Evolutionary conservation across 2,888 invertebrate species (phyloP).

Genomic region (Epirrhoe tristata): DNA sequence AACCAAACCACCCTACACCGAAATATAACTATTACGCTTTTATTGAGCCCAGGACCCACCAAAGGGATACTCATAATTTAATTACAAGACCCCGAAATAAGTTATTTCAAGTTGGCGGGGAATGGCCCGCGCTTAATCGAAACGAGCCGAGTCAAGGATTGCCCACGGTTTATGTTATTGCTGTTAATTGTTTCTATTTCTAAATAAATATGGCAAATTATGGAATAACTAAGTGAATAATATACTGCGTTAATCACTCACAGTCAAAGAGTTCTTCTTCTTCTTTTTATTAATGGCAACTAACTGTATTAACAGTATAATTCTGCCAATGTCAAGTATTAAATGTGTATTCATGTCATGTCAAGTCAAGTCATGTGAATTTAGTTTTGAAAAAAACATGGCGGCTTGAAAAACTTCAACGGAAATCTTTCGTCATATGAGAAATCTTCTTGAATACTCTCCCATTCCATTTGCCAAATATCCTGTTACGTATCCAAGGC

Average conservation of each 20-base stretch:
- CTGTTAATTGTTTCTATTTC: constrained; percentile 42
- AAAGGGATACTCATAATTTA: constrained; percentile 82
- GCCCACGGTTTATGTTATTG: constrained; percentile 39
- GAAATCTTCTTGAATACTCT: too few species aligned
- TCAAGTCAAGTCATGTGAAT: too few species aligned
- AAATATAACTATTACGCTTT: constrained; percentile 82
- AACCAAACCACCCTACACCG: constrained; percentile 66
- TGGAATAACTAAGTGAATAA: background rate
- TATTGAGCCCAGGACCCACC: constrained; percentile 78
- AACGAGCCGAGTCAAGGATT: constrained; percentile 52
- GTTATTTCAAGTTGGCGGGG: constrained; percentile 64
- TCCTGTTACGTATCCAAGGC: too few species aligned
- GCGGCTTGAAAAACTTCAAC: too few species aligned
- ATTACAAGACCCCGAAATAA: constrained; percentile 74
- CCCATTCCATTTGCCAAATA: too few species aligned
- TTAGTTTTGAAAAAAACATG: too few species aligned
- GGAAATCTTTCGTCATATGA: too few species aligned
- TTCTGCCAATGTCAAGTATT: too few species aligned
- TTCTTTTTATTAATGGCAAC: too few species aligned
- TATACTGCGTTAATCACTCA: background rate
- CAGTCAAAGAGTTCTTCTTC: too few species aligned
- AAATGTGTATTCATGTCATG: too few species aligned
- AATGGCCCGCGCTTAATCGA: constrained; percentile 59
- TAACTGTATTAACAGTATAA: too few species aligned
- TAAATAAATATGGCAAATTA: constrained; percentile 22